These are phyloP conservation scores for Euura saliciscinereae DNA, from an alignment of 1,140 invertebrate species.

Conservation along the genomic window DNA sequence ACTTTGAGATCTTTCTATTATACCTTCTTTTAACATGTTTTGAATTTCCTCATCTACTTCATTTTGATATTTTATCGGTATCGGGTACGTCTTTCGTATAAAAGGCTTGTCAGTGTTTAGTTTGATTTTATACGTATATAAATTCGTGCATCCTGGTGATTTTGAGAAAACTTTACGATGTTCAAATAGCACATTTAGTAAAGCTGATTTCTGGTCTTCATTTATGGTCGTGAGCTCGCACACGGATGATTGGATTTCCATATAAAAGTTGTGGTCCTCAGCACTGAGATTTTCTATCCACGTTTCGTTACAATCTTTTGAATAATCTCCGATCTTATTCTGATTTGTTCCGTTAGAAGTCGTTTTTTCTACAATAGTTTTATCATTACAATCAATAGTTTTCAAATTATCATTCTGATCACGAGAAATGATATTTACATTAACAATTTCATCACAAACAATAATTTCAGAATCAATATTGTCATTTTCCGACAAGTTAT, in stretches of 20 bases:
- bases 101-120: not conserved
- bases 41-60: not conserved
- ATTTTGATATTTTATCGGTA: not conserved
- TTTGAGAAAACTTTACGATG: constrained; percentile 12
- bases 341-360: not conserved
- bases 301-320: not conserved
- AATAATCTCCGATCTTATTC: constrained; percentile 4
- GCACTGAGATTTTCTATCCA: not conserved
- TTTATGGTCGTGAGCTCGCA: constrained; percentile 12
- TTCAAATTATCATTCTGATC: not conserved
- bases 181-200: constrained; percentile 10
- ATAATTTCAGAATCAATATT: not conserved
- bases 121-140: constrained; percentile 22
- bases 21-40: not conserved
- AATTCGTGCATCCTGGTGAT: constrained; percentile 17
- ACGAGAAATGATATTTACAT: not conserved
- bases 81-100: not conserved
- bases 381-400: not conserved
- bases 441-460: not conserved
- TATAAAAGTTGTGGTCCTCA: constrained; percentile 9
- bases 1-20: not conserved
- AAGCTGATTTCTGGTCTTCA: constrained; percentile 1
- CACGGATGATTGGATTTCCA: constrained; percentile 11
- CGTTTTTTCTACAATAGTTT: not conserved
- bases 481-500: not conserved